These are phyloP conservation scores for Rhagoletis pomonella DNA, from an alignment of 1,140 invertebrate genomes.

Conservation along the genomic window DNA sequence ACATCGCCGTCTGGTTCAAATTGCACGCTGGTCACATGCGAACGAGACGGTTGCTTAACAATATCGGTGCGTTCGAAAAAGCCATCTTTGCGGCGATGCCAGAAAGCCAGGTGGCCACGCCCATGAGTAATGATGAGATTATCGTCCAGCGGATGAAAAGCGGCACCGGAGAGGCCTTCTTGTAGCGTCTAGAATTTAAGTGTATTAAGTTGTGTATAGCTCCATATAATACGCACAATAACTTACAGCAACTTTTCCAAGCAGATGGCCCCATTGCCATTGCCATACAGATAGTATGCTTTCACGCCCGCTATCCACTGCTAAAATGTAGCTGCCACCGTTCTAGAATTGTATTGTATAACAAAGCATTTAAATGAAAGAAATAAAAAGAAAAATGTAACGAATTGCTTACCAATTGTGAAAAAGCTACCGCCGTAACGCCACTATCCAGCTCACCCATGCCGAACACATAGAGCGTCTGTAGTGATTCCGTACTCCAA, in stretches of 20 bases:
- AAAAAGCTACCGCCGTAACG: constrained; percentile 92
- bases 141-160: constrained; percentile 94
- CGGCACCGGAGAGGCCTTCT: constrained; percentile 91
- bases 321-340: constrained; percentile 90
- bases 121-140: constrained; percentile 95
- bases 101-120: constrained; percentile 93
- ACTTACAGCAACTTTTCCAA: constrained; percentile 90
- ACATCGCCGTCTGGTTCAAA: constrained; percentile 96
- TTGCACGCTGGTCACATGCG: constrained; percentile 88
- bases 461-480: constrained; percentile 93
- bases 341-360: constrained; percentile 77
- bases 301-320: constrained; percentile 89
- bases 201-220: background rate
- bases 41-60: constrained; percentile 88
- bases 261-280: constrained; percentile 91
- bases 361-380: no score
- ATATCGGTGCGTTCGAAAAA: constrained; percentile 92
- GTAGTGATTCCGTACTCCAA: constrained; percentile 94
- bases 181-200: constrained; percentile 82
- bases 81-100: constrained; percentile 91
- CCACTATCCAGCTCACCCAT: constrained; percentile 94
- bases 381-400: no score
- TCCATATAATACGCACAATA: background rate
- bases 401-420: constrained; percentile 83
- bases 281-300: constrained; percentile 92